Evolutionary conservation across 1,140 invertebrate genomes (phyloP), one percentile per base, ranked within the genome.

Genomic region (Penaeus indicus): DNA sequence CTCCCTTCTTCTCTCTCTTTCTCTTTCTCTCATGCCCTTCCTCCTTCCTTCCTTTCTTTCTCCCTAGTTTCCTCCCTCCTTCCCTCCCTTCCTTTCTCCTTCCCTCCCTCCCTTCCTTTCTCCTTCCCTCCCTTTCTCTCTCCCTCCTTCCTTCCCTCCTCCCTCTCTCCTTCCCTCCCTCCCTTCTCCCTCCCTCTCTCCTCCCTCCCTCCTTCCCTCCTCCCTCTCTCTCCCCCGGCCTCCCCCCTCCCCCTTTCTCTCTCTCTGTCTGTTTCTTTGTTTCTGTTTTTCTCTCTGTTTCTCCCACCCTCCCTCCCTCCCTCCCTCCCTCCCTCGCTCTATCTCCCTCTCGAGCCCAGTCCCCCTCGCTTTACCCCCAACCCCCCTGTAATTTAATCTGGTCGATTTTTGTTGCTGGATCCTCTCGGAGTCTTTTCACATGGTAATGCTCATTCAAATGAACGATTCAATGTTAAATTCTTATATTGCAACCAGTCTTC

Each of bases 391-490:
- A 88, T 88, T 88, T 88, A 88, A 88, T 88, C 86, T 88, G 86
- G 86, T 88, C 80, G 86, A 88, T 88, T 88, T 88, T 88, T 88
- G 86, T 88, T 88, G 86, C 86, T 64, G 80, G 86, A 88, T 88
- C 86, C 86, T 88, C 86, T 88, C 64, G n/a, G 47, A 77, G 86
- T 88, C 86, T 88, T 88, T 88, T 88, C 86, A 77, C 86, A 88
- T 88, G 86, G 86, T 88, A 88, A 88, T 88, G 86, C 80, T 62
- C 86, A 88, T 88, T 88, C 86, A 88, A 88, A 88, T 88, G 86
- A 88, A 88, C 86, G 86, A 88, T 88, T 88, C 86, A 88, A 88
- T 88, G 86, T 88, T 88, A 83, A 88, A 88, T 88, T 88, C 86
- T 88, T 88, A 88, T 84, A 88, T 88, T 83, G 86, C 86, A 88